A percentile compares a stretch with the other conserved stretches of the same genome.
These are phyloP conservation scores for Perithous albicinctus DNA, from an alignment of 2,888 invertebrate species.

Conservation along the genomic window DNA sequence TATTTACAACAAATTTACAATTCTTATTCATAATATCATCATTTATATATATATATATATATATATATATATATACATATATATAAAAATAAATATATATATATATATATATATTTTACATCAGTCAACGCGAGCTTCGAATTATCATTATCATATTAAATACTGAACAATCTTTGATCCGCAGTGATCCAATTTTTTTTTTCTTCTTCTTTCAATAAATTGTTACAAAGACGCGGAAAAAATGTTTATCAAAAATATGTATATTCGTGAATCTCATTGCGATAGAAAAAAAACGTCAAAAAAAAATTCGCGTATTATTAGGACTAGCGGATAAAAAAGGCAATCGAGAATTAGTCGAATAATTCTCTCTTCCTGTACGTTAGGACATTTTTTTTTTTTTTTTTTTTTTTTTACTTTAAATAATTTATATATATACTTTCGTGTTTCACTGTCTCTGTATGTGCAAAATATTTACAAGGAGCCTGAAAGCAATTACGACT, in stretches of 20 bases:
- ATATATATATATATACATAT: too few relatives aligned
- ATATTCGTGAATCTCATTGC: not conserved
- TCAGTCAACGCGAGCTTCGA: constrained; percentile 32
- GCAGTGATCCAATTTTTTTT: not conserved
- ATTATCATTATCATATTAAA: constrained; percentile 13
- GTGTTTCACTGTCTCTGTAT: not conserved
- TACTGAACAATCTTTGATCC: not conserved
- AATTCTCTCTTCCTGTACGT: not conserved
- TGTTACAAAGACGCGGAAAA: constrained; percentile 3
- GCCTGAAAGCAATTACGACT: not conserved
- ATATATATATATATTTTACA: constrained; percentile 18
- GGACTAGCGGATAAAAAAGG: constrained; percentile 7
- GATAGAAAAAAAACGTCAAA: constrained; percentile 23
- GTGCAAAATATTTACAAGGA: constrained; percentile 6
- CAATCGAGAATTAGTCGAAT: not conserved
- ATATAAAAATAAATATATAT: too few relatives aligned
- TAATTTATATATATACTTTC: not conserved
- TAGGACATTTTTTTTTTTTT: constrained; percentile 2
- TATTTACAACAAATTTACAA: constrained; percentile 43
- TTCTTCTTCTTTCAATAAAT: not conserved
- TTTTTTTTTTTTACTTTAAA: constrained; percentile 1
- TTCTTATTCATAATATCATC: constrained; percentile 16
- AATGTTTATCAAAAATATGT: constrained; percentile 60
- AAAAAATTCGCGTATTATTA: too few relatives aligned
- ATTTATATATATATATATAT: too few relatives aligned